Percentiles rank a stretch among this genome's conserved stretches.
phyloP scores from a whole-genome alignment of 2,888 invertebrate species.

The Aporophyla lueneburgensis region DNA sequence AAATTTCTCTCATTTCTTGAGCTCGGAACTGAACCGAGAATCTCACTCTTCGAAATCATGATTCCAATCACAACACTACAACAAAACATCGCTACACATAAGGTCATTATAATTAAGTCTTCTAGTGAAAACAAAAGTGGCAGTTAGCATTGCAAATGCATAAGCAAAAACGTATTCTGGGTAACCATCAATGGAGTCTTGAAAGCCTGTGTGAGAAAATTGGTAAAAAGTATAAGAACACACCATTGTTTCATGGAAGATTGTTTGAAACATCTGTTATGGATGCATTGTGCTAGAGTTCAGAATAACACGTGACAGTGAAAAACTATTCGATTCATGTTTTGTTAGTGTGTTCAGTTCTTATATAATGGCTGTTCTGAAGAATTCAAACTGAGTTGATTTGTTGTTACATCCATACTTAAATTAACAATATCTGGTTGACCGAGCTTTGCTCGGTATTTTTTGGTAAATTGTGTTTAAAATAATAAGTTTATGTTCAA shows the following conservation, averaged over 20 bases:
- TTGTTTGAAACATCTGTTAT: constrained; percentile 39
- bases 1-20: neutral
- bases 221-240: constrained; percentile 65
- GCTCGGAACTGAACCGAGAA: neutral
- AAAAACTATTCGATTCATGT: constrained; percentile 27
- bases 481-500: no score
- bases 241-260: constrained; percentile 69
- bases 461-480: no score
- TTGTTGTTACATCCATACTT: no score
- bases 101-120: constrained; percentile 54
- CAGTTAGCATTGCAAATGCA: constrained; percentile 41
- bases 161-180: constrained; percentile 70
- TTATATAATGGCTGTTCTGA: constrained; percentile 21
- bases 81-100: neutral
- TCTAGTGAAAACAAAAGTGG: constrained; percentile 63
- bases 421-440: no score
- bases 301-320: constrained; percentile 18
- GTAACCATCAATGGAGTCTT: constrained; percentile 73
- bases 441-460: no score
- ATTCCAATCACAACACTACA: neutral
- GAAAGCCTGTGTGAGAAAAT: constrained; percentile 80
- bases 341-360: constrained; percentile 30
- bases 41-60: no score
- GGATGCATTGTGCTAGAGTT: constrained; percentile 54
- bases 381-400: constrained; percentile 2